These are phyloP conservation scores for Cyprinodon brontotheroides DNA, from an alignment of 2,113 vertebrate genomes.

Conservation along the genomic window DNA sequence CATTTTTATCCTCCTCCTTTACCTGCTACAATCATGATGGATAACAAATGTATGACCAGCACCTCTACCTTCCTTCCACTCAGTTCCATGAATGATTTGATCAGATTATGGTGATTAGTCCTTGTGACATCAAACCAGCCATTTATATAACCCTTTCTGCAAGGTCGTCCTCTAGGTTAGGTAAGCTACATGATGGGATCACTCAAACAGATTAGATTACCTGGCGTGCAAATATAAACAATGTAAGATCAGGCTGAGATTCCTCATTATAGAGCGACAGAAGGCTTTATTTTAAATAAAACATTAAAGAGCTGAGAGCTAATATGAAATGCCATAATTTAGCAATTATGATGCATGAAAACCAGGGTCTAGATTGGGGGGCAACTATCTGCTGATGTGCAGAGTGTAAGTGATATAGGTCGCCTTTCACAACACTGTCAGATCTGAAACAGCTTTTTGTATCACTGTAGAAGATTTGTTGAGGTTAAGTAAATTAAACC, in stretches of 20 bases:
- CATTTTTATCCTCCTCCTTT: not conserved
- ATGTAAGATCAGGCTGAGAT: conserved; percentile 49
- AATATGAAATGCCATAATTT: not conserved
- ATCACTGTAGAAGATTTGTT: conserved; percentile 1
- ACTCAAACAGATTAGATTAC: conserved; percentile 60
- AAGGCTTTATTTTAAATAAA: not conserved
- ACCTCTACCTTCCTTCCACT: conserved; percentile 11
- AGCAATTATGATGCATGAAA: not conserved
- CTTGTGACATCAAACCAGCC: conserved; percentile 54
- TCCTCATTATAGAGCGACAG: not conserved
- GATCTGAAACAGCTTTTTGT: not conserved
- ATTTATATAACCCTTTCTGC: conserved; percentile 67
- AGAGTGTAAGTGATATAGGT: not conserved
- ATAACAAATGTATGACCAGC: not conserved
- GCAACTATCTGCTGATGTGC: not conserved
- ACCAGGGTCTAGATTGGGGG: not conserved
- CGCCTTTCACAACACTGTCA: conserved; percentile 5
- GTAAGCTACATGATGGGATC: conserved; percentile 63
- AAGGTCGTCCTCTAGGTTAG: conserved; percentile 68
- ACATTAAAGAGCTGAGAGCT: not conserved
- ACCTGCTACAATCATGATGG: not conserved
- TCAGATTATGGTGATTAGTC: conserved; percentile 72
- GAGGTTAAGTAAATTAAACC: not conserved
- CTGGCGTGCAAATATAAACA: conserved; percentile 43
- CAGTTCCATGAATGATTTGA: conserved; percentile 35